Percentiles rank a stretch among this genome's conserved stretches.
Evolutionary conservation across 2,797 vertebrate genomes (phyloP).

Genomic region (Pyrocephalus nanus): DNA sequence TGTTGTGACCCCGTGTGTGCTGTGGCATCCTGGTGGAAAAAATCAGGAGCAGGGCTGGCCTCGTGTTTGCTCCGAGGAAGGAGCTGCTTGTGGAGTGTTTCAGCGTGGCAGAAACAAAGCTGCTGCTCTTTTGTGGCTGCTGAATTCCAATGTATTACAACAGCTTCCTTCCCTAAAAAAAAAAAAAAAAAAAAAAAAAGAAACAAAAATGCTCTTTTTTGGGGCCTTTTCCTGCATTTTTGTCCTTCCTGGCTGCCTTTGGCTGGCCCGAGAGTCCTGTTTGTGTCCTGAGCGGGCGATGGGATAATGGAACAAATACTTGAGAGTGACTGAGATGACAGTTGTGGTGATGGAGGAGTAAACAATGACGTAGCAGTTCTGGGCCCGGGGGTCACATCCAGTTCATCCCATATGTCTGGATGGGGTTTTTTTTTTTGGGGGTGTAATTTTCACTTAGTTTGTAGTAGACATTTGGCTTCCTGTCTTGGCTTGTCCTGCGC

Average conservation of each 20-base stretch:
- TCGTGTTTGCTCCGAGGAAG: not conserved
- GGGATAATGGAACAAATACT: constrained; percentile 37
- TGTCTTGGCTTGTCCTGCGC: not conserved
- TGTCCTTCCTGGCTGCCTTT: not conserved
- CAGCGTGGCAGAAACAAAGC: not conserved
- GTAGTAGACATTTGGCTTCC: constrained; percentile 53
- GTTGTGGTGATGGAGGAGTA: constrained; percentile 7
- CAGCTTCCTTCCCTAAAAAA: not conserved
- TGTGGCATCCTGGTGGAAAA: not conserved
- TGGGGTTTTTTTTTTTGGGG: not conserved
- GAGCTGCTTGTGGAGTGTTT: not conserved
- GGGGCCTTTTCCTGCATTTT: not conserved
- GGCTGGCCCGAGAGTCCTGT: not conserved
- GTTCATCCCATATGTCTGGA: constrained; percentile 44
- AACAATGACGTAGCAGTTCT: constrained; percentile 56
- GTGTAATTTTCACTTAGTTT: constrained; percentile 29
- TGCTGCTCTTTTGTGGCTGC: constrained; percentile 8
- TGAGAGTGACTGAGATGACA: not conserved
- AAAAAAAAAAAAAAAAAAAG: fast-evolving
- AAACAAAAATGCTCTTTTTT: not conserved
- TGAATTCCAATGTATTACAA: not conserved
- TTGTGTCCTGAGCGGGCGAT: not conserved
- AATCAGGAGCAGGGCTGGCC: not conserved
- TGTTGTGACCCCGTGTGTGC: fast-evolving
- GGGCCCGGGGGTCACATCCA: not conserved